phyloP scores from a whole-genome alignment of 2,113 vertebrate species.

The Porphyrio hochstetteri region DNA sequence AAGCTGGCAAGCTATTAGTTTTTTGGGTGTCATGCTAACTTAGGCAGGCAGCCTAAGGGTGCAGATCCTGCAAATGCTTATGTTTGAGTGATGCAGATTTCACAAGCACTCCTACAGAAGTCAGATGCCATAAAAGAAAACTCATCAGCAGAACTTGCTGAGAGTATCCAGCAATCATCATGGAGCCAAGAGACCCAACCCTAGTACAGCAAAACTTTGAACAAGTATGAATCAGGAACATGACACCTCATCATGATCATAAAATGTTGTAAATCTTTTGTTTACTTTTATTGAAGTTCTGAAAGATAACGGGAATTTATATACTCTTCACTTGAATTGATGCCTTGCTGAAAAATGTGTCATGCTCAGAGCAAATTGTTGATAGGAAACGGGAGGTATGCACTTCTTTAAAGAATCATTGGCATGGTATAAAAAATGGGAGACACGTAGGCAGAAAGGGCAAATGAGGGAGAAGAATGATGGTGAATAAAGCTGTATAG shows the following conservation, averaged over 20 bases:
- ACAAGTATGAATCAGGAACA: background rate
- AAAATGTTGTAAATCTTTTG: background rate
- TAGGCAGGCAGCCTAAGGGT: background rate
- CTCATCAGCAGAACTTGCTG: background rate
- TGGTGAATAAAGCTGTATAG: background rate
- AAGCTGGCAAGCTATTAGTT: background rate
- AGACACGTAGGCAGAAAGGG: background rate
- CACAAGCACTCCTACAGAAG: background rate
- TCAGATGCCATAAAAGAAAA: background rate
- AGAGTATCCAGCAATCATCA: background rate
- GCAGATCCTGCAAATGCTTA: background rate
- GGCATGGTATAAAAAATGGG: background rate
- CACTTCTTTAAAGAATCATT: background rate
- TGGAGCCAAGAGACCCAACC: background rate
- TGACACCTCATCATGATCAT: background rate
- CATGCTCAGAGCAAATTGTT: background rate
- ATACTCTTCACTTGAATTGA: background rate
- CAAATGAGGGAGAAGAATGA: background rate
- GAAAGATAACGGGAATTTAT: background rate
- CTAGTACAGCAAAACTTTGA: background rate
- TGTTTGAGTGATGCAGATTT: background rate
- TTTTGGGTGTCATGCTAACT: background rate
- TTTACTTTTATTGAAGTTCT: background rate
- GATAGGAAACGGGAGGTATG: background rate
- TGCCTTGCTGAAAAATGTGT: background rate